Conservation (phyloP, 2,797 vertebrate genomes). For the Bradypus variegatus region DNA sequence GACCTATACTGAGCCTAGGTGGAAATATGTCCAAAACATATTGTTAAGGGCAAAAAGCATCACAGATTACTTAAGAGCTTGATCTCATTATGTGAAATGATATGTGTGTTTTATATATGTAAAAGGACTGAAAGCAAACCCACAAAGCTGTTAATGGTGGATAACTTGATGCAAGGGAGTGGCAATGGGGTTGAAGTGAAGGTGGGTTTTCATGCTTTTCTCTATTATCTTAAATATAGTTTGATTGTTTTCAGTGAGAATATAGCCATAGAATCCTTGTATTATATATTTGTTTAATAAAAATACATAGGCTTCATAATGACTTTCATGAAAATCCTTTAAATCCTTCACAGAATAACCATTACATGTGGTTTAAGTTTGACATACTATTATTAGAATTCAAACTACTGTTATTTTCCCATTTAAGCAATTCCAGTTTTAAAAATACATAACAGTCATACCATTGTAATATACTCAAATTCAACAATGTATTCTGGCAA, state of each 20-base stretch:
- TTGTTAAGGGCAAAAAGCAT: background rate
- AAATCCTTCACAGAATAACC: background rate
- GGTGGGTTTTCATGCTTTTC: background rate
- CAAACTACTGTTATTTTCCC: conserved; percentile 18
- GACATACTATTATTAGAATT: background rate
- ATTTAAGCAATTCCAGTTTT: conserved; percentile 25
- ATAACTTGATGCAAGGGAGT: background rate
- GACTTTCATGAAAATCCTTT: conserved; percentile 27
- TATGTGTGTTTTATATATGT: background rate
- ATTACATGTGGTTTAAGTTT: background rate
- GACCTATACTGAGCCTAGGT: background rate
- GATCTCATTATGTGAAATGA: background rate
- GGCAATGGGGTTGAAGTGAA: background rate
- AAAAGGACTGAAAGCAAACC: conserved; percentile 18
- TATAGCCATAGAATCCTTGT: background rate
- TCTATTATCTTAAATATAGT: background rate
- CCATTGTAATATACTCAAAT: conserved; percentile 81
- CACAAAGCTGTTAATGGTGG: background rate
- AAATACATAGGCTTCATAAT: conserved; percentile 12
- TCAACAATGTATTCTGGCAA: conserved; percentile 83
- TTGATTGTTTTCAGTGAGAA: conserved; percentile 10
- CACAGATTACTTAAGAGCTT: background rate
- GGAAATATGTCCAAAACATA: background rate
- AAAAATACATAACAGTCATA: conserved; percentile 57
- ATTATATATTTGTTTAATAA: background rate